These are phyloP conservation scores for Chironex yamaguchii DNA, from an alignment of 30 jellyfish, hydroid and myxozoan genomes.

Conservation along the genomic window DNA sequence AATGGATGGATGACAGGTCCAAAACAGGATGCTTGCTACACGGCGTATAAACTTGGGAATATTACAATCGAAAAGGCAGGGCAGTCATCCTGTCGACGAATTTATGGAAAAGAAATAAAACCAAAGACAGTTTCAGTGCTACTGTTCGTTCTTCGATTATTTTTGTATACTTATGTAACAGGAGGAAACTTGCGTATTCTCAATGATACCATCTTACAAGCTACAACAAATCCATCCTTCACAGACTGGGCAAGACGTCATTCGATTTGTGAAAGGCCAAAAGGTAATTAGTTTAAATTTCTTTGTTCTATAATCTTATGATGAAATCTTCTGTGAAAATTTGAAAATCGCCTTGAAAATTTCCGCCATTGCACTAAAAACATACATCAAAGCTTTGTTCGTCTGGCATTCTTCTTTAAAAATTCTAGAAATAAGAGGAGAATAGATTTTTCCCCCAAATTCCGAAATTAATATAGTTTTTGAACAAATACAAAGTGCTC, in stretches of 20 bases:
- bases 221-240: not conserved
- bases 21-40: conserved; percentile 6
- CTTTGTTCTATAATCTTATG: too few species aligned
- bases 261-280: conserved; percentile 5
- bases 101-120: not conserved
- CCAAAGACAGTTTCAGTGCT: not conserved
- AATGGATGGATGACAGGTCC: conserved; percentile 51
- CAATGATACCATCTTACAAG: not conserved
- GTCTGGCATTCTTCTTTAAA: too few species aligned
- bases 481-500: too few species aligned
- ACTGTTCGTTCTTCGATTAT: not conserved
- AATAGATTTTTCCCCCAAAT: too few species aligned
- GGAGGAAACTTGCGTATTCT: not conserved
- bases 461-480: too few species aligned
- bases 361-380: too few species aligned
- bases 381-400: too few species aligned
- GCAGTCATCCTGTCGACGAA: not conserved
- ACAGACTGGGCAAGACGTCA: not conserved
- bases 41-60: not conserved
- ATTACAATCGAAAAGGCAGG: not conserved
- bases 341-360: too few species aligned
- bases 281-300: not conserved
- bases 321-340: too few species aligned
- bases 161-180: not conserved
- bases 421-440: too few species aligned